phyloP scores from a whole-genome alignment of 2,113 vertebrate species.

The Macrotus californicus region DNA sequence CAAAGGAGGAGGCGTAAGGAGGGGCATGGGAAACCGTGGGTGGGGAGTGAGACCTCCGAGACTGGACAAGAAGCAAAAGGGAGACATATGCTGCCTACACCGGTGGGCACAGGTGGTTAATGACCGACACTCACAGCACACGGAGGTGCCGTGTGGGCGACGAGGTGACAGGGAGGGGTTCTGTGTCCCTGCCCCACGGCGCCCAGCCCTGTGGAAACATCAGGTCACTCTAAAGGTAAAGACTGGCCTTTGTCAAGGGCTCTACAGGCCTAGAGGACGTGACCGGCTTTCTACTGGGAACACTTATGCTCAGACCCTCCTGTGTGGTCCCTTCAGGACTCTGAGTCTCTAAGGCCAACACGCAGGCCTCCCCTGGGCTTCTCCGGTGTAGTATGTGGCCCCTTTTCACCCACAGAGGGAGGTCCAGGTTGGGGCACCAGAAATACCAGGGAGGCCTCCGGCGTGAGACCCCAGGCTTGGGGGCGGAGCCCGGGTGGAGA shows the following conservation, averaged over 20 bases:
- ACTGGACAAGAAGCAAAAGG: background rate
- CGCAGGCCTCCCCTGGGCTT: background rate
- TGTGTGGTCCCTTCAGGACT: background rate
- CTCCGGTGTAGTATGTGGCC: background rate
- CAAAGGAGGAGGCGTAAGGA: background rate
- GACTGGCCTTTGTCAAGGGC: background rate
- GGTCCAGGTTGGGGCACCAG: background rate
- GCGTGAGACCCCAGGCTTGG: accelerated
- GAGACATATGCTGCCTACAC: background rate
- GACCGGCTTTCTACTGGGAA: background rate
- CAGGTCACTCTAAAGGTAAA: background rate
- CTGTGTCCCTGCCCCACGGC: background rate
- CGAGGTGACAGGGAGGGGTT: background rate
- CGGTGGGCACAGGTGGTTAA: background rate
- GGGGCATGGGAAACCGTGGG: background rate
- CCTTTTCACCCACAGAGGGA: background rate
- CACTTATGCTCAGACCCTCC: background rate
- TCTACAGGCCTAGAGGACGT: background rate
- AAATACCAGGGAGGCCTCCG: background rate
- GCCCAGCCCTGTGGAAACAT: background rate
- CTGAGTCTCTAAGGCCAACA: no score
- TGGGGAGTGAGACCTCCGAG: background rate
- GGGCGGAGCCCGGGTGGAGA: accelerated
- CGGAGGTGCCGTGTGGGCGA: background rate
- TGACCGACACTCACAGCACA: background rate